Base-by-base conservation (phyloP, 2,888 invertebrate genomes). In the Epinotia bilunana region DNA sequence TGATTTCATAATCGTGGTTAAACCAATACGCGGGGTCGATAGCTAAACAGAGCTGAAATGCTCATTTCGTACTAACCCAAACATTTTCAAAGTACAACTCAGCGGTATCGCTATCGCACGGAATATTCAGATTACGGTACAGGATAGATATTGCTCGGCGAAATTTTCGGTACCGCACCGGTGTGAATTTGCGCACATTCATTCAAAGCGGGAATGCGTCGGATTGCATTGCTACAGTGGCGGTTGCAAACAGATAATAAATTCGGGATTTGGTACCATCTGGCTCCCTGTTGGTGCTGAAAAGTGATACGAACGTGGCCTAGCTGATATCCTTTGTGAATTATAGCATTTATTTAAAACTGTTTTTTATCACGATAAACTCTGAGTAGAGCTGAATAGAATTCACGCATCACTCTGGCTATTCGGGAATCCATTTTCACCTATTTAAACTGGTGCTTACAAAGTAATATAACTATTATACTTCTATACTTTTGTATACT, bases 201-300 rank as follows among this genome's bases (percentile, higher is more conserved):
- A 88, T 89, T 86, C 80, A 80, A 73, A 78, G 77, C 78, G 79
- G 81, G 82, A 83, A 86, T 85, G 86, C 83, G 83, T 82, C 79
- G 84, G 82, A 89, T 88, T 87, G 84, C 86, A 86, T 81, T 80
- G 83, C 83, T 84, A 81, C 86, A 80, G 83, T 81, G 65, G 89
- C 87, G 87, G 88, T 85, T 85, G 87, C 88, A 90, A 90, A 90
- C 89, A 89, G 89, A 91, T 91, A 91, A 91, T 91, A 91, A 91
- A 91, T 91, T 90, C 87, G 80, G 91, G 89, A 87, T 91, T 88
- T 87, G 81, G 80, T 79, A 86, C 86, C 90, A 91, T 90, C 90
- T 90, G 90, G 86, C 80, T 83, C 81, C 78, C 77, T 77, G 79
- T 79, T 80, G 80, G 80, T 82, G 84, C 84, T 86, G 87, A 87